These are phyloP conservation scores for Colistium nudipinnis DNA, from an alignment of 2,113 vertebrate species.

Conservation along the genomic window DNA sequence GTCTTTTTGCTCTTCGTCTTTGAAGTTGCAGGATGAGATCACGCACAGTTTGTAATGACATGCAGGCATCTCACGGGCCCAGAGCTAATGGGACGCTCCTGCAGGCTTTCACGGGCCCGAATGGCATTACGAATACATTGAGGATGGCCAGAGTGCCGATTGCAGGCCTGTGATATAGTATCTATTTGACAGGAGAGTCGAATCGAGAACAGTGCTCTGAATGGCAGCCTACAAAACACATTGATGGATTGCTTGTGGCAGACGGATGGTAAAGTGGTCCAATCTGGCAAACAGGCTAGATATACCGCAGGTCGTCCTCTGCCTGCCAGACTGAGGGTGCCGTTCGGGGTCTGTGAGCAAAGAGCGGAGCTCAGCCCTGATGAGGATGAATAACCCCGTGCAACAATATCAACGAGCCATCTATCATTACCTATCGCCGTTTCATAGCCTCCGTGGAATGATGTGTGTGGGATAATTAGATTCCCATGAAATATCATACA, in stretches of 20 bases:
- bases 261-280: slow-evolving; percentile 45
- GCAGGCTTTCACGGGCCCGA: slow-evolving; percentile 22
- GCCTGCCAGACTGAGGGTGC: slow-evolving; percentile 20
- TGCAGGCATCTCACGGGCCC: slow-evolving; percentile 11
- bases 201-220: slow-evolving; percentile 14
- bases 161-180: background rate
- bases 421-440: slow-evolving; percentile 36
- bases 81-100: slow-evolving; percentile 35
- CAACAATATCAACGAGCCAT: slow-evolving; percentile 37
- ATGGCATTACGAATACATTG: slow-evolving; percentile 17
- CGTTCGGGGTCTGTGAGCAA: background rate
- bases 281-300: slow-evolving; percentile 50
- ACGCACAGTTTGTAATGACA: slow-evolving; percentile 38
- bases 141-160: slow-evolving; percentile 16
- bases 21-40: slow-evolving; percentile 33
- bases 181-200: slow-evolving; percentile 29
- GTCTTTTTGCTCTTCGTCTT: slow-evolving; percentile 24
- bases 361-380: slow-evolving; percentile 1
- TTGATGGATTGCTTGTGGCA: slow-evolving; percentile 50
- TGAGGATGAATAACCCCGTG: slow-evolving; percentile 12
- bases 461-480: slow-evolving; percentile 35
- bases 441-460: slow-evolving; percentile 21
- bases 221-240: slow-evolving; percentile 48
- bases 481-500: slow-evolving; percentile 36
- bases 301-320: slow-evolving; percentile 42